These are phyloP conservation scores for Dasyornis broadbenti DNA, from an alignment of 2,113 vertebrate genomes.

Conservation along the genomic window DNA sequence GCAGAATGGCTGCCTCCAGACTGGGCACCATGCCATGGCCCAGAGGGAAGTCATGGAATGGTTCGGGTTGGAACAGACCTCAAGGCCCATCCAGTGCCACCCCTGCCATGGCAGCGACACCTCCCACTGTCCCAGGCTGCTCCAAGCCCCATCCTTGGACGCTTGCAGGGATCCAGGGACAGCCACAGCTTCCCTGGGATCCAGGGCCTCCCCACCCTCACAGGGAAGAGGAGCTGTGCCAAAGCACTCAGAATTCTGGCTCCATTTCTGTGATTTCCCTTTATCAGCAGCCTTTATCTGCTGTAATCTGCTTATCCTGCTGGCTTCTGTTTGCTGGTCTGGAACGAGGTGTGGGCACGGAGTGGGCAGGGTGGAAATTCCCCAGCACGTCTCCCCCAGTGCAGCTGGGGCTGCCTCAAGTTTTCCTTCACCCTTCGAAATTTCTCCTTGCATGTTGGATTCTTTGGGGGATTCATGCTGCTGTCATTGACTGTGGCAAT, in stretches of 20 bases:
- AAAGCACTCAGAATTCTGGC: neutral
- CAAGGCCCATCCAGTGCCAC: rapidly evolving
- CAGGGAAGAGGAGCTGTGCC: neutral
- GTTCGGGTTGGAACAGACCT: neutral
- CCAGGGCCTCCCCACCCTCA: neutral
- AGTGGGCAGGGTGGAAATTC: neutral
- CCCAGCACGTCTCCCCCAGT: neutral
- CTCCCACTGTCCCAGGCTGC: neutral
- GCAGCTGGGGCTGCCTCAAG: neutral
- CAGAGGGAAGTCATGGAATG: neutral
- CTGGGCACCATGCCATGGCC: neutral
- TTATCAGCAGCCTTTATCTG: neutral
- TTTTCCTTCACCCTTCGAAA: neutral
- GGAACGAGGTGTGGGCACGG: neutral
- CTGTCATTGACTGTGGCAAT: neutral
- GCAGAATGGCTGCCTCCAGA: neutral
- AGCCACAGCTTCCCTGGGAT: neutral
- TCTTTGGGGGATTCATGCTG: neutral
- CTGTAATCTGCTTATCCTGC: neutral
- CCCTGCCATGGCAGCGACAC: neutral
- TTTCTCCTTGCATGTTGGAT: neutral
- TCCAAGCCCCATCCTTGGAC: neutral
- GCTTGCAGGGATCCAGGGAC: neutral
- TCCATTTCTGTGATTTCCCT: neutral
- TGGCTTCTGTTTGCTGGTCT: neutral